A percentile compares a stretch with the other conserved stretches of the same genome.
Evolutionary conservation across 2,888 invertebrate species (phyloP).

Genomic region (Dryococelus australis): DNA sequence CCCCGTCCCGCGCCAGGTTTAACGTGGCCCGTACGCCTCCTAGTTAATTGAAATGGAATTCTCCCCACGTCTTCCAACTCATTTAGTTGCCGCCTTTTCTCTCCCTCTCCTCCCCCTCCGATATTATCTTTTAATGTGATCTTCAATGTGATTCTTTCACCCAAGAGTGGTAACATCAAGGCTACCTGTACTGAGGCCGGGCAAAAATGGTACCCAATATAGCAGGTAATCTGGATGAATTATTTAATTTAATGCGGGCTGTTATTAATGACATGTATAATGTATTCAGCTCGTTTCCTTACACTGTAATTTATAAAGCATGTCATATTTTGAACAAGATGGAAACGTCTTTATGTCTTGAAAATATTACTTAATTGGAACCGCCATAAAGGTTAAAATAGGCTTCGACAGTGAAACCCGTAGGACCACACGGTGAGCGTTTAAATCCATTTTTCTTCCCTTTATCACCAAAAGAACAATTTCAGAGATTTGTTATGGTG

Average conservation of each 20-base stretch:
- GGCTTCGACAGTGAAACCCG: neutral
- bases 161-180: neutral
- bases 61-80: slow-evolving; percentile 1
- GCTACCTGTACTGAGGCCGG: neutral
- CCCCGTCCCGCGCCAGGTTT: neutral
- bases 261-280: neutral
- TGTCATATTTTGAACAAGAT: neutral
- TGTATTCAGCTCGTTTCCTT: slow-evolving; percentile 1
- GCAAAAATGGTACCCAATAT: neutral
- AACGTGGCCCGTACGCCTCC: neutral
- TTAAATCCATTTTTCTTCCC: neutral
- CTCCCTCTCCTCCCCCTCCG: neutral
- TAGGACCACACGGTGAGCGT: neutral
- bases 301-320: neutral
- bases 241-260: neutral
- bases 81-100: slow-evolving; percentile 3
- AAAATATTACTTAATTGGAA: slow-evolving; percentile 3
- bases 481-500: too few relatives aligned
- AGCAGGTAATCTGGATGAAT: neutral
- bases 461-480: too few relatives aligned
- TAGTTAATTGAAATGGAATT: slow-evolving; percentile 2
- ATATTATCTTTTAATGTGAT: slow-evolving; percentile 10
- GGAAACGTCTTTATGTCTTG: neutral
- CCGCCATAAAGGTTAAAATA: neutral
- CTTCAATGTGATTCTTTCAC: neutral